Percentiles rank a stretch among this genome's conserved stretches.
These are phyloP conservation scores for Xylocampa areola DNA, from an alignment of 2,888 invertebrate genomes.

Conservation along the genomic window DNA sequence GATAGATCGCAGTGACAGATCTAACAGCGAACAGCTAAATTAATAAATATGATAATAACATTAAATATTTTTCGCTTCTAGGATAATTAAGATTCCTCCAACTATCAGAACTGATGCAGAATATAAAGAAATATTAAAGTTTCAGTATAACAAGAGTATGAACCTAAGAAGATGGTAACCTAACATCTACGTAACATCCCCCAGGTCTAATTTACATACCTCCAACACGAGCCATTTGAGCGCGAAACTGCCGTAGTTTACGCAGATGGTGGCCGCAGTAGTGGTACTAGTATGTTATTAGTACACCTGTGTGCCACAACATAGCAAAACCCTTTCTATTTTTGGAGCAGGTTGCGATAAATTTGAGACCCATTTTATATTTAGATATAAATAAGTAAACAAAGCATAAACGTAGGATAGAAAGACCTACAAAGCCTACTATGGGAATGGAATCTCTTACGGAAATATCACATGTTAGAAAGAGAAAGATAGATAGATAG, in stretches of 20 bases:
- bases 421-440: too few relatives aligned
- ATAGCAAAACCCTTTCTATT: too few relatives aligned
- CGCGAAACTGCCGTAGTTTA: conserved; percentile 33
- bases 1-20: conserved; percentile 35
- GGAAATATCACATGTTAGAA: too few relatives aligned
- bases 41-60: conserved; percentile 1
- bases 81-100: neutral
- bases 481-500: too few relatives aligned
- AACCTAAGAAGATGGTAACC: conserved; percentile 17
- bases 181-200: conserved; percentile 23
- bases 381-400: too few relatives aligned
- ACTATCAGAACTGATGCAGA: neutral
- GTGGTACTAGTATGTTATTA: conserved; percentile 11
- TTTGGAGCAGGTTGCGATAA: too few relatives aligned
- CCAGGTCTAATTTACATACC: conserved; percentile 17
- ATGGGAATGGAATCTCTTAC: too few relatives aligned
- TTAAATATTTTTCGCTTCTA: neutral
- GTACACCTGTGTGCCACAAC: conserved; percentile 14
- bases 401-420: too few relatives aligned
- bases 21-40: conserved; percentile 19
- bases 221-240: conserved; percentile 3
- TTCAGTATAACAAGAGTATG: conserved; percentile 22
- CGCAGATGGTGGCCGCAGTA: conserved; percentile 35
- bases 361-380: too few relatives aligned
- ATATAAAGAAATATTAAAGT: neutral